phyloP scores from a whole-genome alignment of 2,797 vertebrate genomes.

The Malacoctenus gilli region DNA sequence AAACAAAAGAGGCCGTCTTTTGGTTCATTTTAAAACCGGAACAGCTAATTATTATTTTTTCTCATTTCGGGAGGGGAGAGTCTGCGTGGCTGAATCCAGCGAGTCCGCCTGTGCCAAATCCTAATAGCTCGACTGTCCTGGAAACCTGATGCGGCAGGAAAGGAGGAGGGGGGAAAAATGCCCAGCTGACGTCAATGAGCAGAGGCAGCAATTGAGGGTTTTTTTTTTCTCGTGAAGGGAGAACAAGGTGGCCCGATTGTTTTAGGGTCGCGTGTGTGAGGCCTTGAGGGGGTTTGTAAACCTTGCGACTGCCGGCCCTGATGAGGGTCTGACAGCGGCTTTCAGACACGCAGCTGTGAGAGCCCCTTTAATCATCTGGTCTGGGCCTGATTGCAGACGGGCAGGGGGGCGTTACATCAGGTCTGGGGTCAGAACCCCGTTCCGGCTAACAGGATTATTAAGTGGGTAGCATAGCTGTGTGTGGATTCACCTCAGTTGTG shows the following conservation, averaged over 20 bases:
- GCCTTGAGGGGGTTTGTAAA: conserved; percentile 59
- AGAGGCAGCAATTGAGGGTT: conserved; percentile 58
- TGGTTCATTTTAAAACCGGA: conserved; percentile 24
- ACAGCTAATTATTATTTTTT: conserved; percentile 17
- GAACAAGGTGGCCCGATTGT: conserved; percentile 73
- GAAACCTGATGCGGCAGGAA: conserved; percentile 52
- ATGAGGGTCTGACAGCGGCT: conserved; percentile 51
- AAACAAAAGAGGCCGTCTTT: background rate
- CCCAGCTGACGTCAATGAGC: conserved; percentile 72
- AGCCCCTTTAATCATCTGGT: conserved; percentile 65
- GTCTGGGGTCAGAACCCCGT: conserved; percentile 36
- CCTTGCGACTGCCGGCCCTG: conserved; percentile 55
- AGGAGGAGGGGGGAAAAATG: conserved; percentile 2
- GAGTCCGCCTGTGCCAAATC: conserved; percentile 36
- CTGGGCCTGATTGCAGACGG: conserved; percentile 63
- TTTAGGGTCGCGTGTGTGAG: conserved; percentile 58
- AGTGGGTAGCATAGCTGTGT: conserved; percentile 62
- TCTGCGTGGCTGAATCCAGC: conserved; percentile 41
- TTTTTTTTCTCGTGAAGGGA: conserved; percentile 49
- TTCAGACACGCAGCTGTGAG: conserved; percentile 55
- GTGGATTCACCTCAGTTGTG: conserved; percentile 37
- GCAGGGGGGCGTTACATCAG: conserved; percentile 46
- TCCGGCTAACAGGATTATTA: conserved; percentile 65
- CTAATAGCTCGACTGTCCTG: conserved; percentile 53
- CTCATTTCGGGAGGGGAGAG: background rate